Base-by-base conservation (phyloP, 2,797 vertebrate species). In the Falco concolor region DNA sequence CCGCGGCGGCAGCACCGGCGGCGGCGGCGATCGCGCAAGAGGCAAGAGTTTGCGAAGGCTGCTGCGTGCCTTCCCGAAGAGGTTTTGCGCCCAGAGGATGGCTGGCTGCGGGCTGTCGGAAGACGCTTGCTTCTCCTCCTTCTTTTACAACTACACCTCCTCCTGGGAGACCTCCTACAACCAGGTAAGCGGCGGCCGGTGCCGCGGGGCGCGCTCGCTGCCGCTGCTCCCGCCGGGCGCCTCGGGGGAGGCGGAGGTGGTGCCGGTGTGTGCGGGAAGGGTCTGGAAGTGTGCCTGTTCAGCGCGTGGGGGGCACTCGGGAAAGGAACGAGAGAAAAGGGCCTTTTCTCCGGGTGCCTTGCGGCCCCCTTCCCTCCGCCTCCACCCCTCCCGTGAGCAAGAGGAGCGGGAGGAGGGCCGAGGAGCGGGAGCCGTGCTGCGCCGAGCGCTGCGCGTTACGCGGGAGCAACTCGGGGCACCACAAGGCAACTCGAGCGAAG, bases 91-190 rank as follows among this genome's bases (percentile, higher is more conserved):
- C 80, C 98, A 44, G 97, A 98, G 97, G 98, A 99, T 99, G 99
- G 99, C 99, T 96, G 99, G 98, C 97, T 98, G 97, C 97, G 98
- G 98, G 98, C 98, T 99, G 96, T 98, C 98, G 84, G 98, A 99
- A 97, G 99, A 99, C 77, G 98, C 99, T 97, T 97, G 98, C 95
- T 98, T 98, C 97, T 98, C 98, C 87, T 98, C 98, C 94, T 98
- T 98, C 98, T 98, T 99, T 94, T 98, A 98, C 96, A 99, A 98
- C 98, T 98, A 99, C 98, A 98, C 98, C 98, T 98, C 98, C 98
- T 99, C 99, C 98, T 99, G 99, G 98, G 99, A 99, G 98, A 98
- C 97, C 96, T 98, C 98, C 98, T 98, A 98, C 98, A 98, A 98
- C 98, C 99, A 99, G 99, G 99, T 99, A 98, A 98, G 98, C 68